A percentile compares a stretch with the other conserved stretches of the same genome.
Evolutionary conservation across 2,888 invertebrate species (phyloP).

Genomic region (Pristionchus mayeri): DNA sequence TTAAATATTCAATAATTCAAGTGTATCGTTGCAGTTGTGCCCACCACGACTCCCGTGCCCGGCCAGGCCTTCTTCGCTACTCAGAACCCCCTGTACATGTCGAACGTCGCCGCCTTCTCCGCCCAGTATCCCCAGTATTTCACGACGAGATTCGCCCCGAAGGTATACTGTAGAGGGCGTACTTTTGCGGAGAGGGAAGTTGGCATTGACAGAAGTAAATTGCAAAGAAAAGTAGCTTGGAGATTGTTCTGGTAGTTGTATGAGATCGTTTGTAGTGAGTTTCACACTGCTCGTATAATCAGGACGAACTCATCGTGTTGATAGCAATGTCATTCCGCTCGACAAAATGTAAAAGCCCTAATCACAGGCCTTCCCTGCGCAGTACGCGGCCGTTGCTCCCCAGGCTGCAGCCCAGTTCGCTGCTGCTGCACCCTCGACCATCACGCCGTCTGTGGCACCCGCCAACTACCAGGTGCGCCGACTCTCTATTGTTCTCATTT

Average conservation of each 20-base stretch:
- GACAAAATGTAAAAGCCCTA: not conserved
- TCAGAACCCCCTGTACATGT: conserved; percentile 14
- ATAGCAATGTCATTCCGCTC: not conserved
- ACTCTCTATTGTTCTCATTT: not conserved
- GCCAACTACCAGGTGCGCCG: not conserved
- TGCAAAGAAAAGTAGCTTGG: too few species aligned
- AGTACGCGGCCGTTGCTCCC: not conserved
- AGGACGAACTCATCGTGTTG: not conserved
- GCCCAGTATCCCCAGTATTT: conserved; percentile 36
- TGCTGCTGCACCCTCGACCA: not conserved
- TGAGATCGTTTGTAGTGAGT: too few species aligned
- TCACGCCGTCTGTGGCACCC: not conserved
- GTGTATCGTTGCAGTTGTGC: not conserved
- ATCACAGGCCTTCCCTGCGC: not conserved
- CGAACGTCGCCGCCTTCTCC: conserved; percentile 42
- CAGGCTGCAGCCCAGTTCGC: not conserved
- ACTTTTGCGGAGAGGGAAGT: too few species aligned
- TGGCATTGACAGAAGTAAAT: too few species aligned
- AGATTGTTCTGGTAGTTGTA: too few species aligned
- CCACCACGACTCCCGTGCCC: not conserved
- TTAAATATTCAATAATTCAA: not conserved
- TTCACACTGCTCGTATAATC: not conserved
- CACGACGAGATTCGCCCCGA: conserved; percentile 2
- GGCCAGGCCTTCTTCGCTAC: conserved; percentile 30
- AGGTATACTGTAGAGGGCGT: too few species aligned